Conservation (phyloP, 2,797 vertebrate species). For the Lepidocolaptes lacrymiger region DNA sequence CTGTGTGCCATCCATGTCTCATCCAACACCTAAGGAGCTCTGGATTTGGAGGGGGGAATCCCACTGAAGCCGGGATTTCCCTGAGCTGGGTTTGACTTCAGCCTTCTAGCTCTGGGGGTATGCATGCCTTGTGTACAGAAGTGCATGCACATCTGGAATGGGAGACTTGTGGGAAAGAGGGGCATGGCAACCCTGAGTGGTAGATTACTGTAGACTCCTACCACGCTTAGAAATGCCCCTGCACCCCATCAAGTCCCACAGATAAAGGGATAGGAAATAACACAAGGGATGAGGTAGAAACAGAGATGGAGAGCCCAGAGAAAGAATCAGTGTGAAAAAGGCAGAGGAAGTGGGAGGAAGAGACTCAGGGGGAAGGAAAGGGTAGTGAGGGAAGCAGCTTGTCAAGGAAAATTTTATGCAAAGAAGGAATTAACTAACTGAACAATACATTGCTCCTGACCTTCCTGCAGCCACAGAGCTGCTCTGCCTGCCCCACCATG, state of each 20-base stretch:
- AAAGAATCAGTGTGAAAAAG: not conserved
- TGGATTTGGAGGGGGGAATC: not conserved
- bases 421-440: not conserved
- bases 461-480: not conserved
- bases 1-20: not conserved
- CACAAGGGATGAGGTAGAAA: not conserved
- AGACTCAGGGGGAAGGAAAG: not conserved
- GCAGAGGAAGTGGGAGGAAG: not conserved
- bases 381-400: not conserved
- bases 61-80: not conserved
- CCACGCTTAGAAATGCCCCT: not conserved
- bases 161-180: not conserved
- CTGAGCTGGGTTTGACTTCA: not conserved
- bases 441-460: not conserved
- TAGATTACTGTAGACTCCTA: not conserved
- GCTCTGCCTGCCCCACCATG: fast-evolving
- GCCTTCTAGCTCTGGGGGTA: not conserved
- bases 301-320: not conserved
- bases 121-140: not conserved
- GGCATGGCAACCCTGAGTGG: not conserved
- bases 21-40: not conserved
- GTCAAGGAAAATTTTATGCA: not conserved
- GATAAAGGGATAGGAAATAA: not conserved
- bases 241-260: not conserved
- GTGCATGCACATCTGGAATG: not conserved